These are phyloP conservation scores for Spodoptera exigua DNA, from an alignment of 2,888 invertebrate species.

Conservation along the genomic window DNA sequence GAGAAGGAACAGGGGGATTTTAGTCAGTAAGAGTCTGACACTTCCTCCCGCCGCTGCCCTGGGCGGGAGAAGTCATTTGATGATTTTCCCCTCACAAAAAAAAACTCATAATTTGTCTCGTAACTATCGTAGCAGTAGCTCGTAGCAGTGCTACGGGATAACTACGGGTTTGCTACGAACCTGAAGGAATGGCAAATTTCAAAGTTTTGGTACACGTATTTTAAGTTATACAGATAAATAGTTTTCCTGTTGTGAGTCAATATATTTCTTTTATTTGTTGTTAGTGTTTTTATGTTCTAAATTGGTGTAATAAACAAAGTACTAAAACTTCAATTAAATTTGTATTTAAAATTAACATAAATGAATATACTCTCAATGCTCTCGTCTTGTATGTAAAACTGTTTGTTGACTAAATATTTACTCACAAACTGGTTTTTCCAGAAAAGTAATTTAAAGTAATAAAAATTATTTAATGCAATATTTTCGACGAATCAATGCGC, in stretches of 20 bases:
- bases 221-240: not conserved
- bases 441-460: not conserved
- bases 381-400: constrained; percentile 4
- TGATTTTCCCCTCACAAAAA: too few relatives aligned
- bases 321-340: constrained; percentile 10
- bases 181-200: not conserved
- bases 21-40: too few relatives aligned
- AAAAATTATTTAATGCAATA: too few relatives aligned
- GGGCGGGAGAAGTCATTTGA: too few relatives aligned
- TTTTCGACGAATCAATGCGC: too few relatives aligned
- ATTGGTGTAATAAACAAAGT: not conserved
- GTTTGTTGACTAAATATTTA: constrained; percentile 1
- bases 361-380: constrained; percentile 5
- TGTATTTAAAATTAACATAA: constrained; percentile 24
- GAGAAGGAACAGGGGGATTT: too few relatives aligned
- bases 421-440: constrained; percentile 8
- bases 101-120: too few relatives aligned
- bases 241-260: not conserved
- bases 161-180: constrained; percentile 23
- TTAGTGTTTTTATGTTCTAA: not conserved
- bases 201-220: not conserved
- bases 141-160: constrained; percentile 11
- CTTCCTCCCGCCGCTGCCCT: too few relatives aligned
- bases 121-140: constrained; percentile 13
- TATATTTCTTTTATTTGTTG: not conserved